Evolutionary conservation across 2,888 invertebrate genomes (phyloP).

Genomic region (Eurois occulta): DNA sequence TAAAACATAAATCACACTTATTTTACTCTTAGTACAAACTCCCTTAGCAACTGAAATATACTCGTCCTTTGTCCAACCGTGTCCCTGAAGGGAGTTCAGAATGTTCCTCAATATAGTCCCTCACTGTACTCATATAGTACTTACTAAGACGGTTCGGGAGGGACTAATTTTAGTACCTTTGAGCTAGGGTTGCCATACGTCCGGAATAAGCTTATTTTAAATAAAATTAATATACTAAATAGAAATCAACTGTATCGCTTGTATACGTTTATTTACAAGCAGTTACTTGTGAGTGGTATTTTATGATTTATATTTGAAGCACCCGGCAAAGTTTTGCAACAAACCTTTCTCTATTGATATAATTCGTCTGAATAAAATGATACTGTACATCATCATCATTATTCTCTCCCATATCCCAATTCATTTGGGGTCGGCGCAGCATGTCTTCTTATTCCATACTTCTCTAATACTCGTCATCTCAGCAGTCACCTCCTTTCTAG

Average conservation of each 20-base stretch:
- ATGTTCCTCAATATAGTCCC: constrained; percentile 51
- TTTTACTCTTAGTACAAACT: constrained; percentile 66
- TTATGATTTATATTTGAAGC: too few species aligned
- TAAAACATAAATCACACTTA: constrained; percentile 65
- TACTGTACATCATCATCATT: background rate
- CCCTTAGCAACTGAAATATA: constrained; percentile 65
- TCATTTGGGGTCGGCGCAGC: too few species aligned
- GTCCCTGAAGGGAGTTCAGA: constrained; percentile 46
- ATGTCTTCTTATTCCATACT: too few species aligned
- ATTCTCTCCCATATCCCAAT: too few species aligned
- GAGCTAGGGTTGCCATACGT: background rate
- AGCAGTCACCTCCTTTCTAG: too few species aligned
- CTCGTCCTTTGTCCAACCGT: constrained; percentile 54
- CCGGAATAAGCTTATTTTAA: background rate
- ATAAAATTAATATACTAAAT: background rate
- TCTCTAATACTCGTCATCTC: too few species aligned
- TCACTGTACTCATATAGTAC: constrained; percentile 21
- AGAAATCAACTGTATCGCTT: background rate
- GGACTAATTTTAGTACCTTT: constrained; percentile 39
- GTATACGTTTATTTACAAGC: background rate
- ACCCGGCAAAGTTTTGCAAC: background rate
- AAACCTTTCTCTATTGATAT: background rate
- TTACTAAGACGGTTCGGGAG: constrained; percentile 40
- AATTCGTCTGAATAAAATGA: background rate
- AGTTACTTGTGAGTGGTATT: background rate